Conservation (phyloP, 2,797 vertebrate genomes). For the Brachyrhaphis roseni region DNA sequence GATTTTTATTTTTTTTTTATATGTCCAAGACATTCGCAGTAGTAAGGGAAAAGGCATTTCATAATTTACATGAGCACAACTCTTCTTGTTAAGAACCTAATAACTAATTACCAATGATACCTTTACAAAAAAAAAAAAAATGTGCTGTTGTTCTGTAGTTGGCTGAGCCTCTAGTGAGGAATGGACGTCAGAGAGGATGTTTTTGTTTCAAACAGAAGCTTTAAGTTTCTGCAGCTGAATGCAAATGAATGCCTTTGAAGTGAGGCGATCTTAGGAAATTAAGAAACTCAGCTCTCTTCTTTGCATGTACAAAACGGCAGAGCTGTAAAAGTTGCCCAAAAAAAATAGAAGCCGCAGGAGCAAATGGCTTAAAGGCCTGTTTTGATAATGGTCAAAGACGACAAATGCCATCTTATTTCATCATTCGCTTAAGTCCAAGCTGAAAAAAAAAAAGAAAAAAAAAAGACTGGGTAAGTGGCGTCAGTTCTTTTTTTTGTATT, state of each 20-base stretch:
- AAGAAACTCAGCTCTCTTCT: slow-evolving; percentile 39
- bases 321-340: slow-evolving; percentile 31
- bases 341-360: slow-evolving; percentile 23
- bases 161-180: slow-evolving; percentile 48
- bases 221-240: slow-evolving; percentile 64
- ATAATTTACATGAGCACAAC: slow-evolving; percentile 49
- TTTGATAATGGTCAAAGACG: slow-evolving; percentile 57
- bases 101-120: slow-evolving; percentile 55
- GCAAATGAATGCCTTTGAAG: slow-evolving; percentile 74
- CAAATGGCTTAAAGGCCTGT: slow-evolving; percentile 36
- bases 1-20: neutral
- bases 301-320: slow-evolving; percentile 44
- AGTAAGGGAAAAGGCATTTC: slow-evolving; percentile 37
- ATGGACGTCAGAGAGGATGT: slow-evolving; percentile 49
- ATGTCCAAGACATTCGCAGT: neutral
- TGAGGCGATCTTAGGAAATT: slow-evolving; percentile 61
- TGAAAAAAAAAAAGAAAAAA: slow-evolving; percentile 9
- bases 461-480: slow-evolving; percentile 53
- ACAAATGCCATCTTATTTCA: slow-evolving; percentile 48
- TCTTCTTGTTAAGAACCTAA: slow-evolving; percentile 46
- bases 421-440: slow-evolving; percentile 48
- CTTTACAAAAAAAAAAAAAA: slow-evolving; percentile 34
- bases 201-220: slow-evolving; percentile 69
- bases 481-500: slow-evolving; percentile 66
- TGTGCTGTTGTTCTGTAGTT: slow-evolving; percentile 35